A percentile compares a stretch with the other conserved stretches of the same genome.
Evolutionary conservation across 2,888 invertebrate genomes (phyloP).

Genomic region (Sminthurinus aureus): DNA sequence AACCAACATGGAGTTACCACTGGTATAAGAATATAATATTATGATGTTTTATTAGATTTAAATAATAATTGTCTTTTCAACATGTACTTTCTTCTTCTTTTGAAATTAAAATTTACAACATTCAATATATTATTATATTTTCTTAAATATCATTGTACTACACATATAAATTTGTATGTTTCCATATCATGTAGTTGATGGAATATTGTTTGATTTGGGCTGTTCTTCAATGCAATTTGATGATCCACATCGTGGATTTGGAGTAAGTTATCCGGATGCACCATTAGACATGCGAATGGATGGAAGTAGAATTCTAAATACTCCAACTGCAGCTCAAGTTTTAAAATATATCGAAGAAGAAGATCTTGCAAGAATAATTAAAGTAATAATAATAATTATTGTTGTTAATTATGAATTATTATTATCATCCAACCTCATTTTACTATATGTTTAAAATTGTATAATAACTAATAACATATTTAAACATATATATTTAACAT

Average conservation of each 20-base stretch:
- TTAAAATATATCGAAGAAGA: conserved; percentile 79
- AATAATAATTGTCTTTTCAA: no score
- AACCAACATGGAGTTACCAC: conserved; percentile 68
- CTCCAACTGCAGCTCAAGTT: conserved; percentile 87
- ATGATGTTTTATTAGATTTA: no score
- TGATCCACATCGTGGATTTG: conserved; percentile 81
- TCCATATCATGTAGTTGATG: conserved; percentile 72
- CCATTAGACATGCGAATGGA: conserved; percentile 98
- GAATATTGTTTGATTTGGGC: conserved; percentile 90
- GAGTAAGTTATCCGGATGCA: conserved; percentile 82
- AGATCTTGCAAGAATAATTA: conserved; percentile 83
- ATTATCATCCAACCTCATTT: no score
- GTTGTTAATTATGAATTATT: background rate
- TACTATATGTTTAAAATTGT: no score
- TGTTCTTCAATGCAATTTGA: conserved; percentile 97
- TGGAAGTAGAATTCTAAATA: conserved; percentile 72
- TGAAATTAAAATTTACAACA: no score
- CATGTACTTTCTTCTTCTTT: no score
- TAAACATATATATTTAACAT: background rate
- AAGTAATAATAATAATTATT: conserved; percentile 41
- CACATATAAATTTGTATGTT: background rate
- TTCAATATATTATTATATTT: background rate
- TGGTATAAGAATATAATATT: no score
- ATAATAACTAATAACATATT: background rate
- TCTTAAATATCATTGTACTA: background rate